Evolutionary conservation across 1,140 invertebrate genomes (phyloP), one percentile per base, ranked within the genome.

Genomic region (Drosophila busckii): DNA sequence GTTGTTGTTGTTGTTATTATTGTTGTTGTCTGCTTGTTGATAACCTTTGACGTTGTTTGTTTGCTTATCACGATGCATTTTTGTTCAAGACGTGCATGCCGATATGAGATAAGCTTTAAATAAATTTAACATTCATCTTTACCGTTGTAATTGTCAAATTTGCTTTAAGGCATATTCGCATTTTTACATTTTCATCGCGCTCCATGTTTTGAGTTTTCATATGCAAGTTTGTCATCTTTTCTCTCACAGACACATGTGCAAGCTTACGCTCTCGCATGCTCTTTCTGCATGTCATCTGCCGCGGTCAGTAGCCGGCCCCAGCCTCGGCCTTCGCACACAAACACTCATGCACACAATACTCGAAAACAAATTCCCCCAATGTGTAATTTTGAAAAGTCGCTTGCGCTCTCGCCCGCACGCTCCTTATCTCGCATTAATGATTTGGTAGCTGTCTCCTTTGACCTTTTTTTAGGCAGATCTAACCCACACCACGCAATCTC

Each of bases 211-310:
- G 42, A 35, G 35, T 58, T 52, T 59, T 28, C 34, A 20, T 64
- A 60, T 48, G 34, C 25, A 13, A 26, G 40, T 34, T 9, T 32
- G 19, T 28, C 44, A 29, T 16, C 45, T 26, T 1, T 19, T 46
- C 41, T 35, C 31, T 23, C 23, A 19, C 32, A 16, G 22, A 12
- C 49, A 40, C 54, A 53, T 5, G 9, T 46, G 37, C 25, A 40
- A 22, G 28, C 56, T 31, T 20, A 32, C 40, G 17, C 34, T 54
- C 61, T 59, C 64, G 49, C 63, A 48, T 53, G 37, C 46, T 53
- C 66, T 55, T 82, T 80, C 54, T 69, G 73, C 68, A 70, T 69
- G 73, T 82, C 75, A 80, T 82, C 75, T 75, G 64, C 49, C 59
- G 69, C 59, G 69, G 69, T 82, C 64, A 80, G 53, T 64, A 68